These are phyloP conservation scores for Mirza zaza DNA, from an alignment of 2,113 vertebrate species.

Conservation along the genomic window DNA sequence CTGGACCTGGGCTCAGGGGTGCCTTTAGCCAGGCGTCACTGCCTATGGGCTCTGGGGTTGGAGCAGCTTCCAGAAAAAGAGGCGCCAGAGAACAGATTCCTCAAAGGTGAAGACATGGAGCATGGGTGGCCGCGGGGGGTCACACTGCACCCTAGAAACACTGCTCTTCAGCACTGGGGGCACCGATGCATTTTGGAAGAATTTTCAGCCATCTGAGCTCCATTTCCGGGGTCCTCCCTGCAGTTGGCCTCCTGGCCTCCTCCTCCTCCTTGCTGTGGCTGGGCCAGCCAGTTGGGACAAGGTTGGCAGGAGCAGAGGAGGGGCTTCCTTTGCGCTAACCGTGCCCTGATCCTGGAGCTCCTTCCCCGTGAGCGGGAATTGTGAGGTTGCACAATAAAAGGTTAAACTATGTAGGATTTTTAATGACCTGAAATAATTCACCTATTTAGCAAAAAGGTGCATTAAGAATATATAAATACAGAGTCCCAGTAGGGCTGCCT, in stretches of 20 bases:
- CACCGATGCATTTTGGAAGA: not conserved
- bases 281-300: not conserved
- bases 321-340: not conserved
- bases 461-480: not conserved
- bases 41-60: accelerated
- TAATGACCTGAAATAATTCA: not conserved
- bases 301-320: not conserved
- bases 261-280: accelerated
- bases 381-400: not conserved
- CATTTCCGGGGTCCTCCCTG: not conserved
- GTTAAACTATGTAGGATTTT: not conserved
- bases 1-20: not conserved
- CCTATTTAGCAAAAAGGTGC: not conserved
- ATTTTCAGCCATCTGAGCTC: accelerated
- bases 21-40: not conserved
- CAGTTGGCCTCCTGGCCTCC: not conserved
- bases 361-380: not conserved
- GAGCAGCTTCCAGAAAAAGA: not conserved
- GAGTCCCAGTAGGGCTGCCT: not conserved
- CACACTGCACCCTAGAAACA: too few species aligned
- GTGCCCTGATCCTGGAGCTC: not conserved
- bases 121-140: accelerated
- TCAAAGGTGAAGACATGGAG: not conserved
- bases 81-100: not conserved
- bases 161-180: not conserved